These are phyloP conservation scores for Meloidogyne exigua DNA, from an alignment of 1,140 invertebrate species.

Conservation along the genomic window DNA sequence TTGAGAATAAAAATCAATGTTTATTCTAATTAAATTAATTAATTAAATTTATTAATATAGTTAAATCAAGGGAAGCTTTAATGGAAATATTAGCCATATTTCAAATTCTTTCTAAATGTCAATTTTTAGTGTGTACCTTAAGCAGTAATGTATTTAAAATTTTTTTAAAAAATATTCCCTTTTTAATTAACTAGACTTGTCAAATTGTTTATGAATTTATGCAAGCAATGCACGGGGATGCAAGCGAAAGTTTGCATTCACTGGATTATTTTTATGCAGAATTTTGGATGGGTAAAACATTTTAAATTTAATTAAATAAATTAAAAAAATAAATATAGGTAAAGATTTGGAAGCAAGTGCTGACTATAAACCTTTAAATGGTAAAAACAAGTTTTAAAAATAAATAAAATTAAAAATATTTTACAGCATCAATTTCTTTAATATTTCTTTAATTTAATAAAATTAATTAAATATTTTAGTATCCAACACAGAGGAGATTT, in stretches of 20 bases:
- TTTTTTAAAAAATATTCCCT: too few relatives aligned
- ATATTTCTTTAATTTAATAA: too few relatives aligned
- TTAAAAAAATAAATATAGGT: too few relatives aligned
- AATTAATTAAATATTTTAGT: too few relatives aligned
- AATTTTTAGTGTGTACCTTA: constrained; percentile 69
- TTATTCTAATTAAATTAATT: too few relatives aligned
- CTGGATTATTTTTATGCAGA: constrained; percentile 36
- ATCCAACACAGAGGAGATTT: not conserved
- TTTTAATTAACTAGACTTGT: constrained; percentile 51
- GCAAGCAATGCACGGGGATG: constrained; percentile 54
- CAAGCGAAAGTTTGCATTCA: constrained; percentile 57
- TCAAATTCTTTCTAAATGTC: constrained; percentile 4
- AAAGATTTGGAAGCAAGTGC: not conserved
- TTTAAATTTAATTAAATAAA: too few relatives aligned
- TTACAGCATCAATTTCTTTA: too few relatives aligned
- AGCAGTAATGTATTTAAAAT: constrained; percentile 66
- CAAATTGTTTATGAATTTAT: constrained; percentile 62
- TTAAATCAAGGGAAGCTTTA: too few relatives aligned
- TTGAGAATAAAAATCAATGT: not conserved
- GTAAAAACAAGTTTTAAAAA: not conserved
- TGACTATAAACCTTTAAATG: not conserved
- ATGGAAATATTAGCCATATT: too few relatives aligned
- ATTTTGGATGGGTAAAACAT: too few relatives aligned
- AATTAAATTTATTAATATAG: not conserved
- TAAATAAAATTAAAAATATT: too few relatives aligned